Conservation (phyloP, 64 coral and sea anemone species). For the Platygyra sinensis region DNA sequence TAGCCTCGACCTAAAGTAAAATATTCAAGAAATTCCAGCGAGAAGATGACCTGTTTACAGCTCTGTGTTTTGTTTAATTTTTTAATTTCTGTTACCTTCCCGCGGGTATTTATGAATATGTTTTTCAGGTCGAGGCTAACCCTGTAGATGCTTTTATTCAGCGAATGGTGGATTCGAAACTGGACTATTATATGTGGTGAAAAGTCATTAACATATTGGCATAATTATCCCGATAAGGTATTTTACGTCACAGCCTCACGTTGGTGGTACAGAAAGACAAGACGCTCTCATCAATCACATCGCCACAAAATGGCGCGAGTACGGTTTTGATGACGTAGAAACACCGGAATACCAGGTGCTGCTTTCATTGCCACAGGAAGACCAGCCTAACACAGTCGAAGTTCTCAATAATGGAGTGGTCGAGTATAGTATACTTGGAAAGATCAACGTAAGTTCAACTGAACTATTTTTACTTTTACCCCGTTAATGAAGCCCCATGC, state of each 20-base stretch:
- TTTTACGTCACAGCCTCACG: constrained; percentile 64
- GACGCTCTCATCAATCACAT: constrained; percentile 43
- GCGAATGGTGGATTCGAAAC: too few species aligned
- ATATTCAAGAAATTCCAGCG: too few species aligned
- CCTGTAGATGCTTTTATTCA: too few species aligned
- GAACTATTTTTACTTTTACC: too few species aligned
- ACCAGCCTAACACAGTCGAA: constrained; percentile 54
- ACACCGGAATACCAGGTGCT: constrained; percentile 71
- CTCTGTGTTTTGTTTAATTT: too few species aligned
- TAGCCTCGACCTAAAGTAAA: too few species aligned
- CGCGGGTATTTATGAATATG: too few species aligned
- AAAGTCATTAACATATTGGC: neutral
- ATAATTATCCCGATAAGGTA: constrained; percentile 14
- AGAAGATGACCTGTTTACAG: too few species aligned
- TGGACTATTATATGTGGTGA: too few species aligned
- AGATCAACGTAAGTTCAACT: constrained; percentile 35
- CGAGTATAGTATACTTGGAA: constrained; percentile 18
- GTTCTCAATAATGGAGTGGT: constrained; percentile 28
- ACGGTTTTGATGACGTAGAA: constrained; percentile 76
- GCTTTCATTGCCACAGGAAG: constrained; percentile 56
- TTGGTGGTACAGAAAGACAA: constrained; percentile 64
- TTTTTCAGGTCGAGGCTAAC: too few species aligned
- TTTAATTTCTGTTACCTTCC: too few species aligned
- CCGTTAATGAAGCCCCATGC: too few species aligned
- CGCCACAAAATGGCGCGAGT: constrained; percentile 50